Base-by-base conservation (phyloP, 2,888 invertebrate genomes). In the Diabrotica balteata region DNA sequence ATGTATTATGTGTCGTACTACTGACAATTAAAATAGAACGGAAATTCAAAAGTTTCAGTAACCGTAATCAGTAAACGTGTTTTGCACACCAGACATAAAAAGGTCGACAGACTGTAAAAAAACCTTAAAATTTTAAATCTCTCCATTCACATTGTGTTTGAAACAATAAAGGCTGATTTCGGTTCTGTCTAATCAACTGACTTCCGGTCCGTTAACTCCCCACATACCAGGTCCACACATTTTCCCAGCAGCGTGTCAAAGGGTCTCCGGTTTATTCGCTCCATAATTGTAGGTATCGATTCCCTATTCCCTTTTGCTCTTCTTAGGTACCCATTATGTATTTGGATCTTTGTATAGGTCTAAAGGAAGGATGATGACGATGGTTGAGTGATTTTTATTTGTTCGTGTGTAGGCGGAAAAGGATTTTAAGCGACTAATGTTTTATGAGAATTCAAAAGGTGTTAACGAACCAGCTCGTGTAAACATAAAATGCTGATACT, bases 271-370 rank as follows among this genome's bases (percentile, higher is more conserved):
- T 32, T 32, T 32, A 32, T 32, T 32, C 32, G 32, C 32, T 32
- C 3, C 52, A 52, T 52, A 52, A 52, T 52, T 52, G 52, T 52
- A 52, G 52, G 52, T 52, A 52, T 17, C 32, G 52, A 52, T 52
- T 52, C 52, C 52, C 17, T 32, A 17, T 7, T 52, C 52, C 52
- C 52, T 52, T 52, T 52, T 52, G 32, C 52, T 52, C 32, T 8
- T 8, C 52, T 32, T 52, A 10, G 52, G 32, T 52, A 52, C 11
- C 22, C 9, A 52, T 7, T 52, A 52, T 17, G 32, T 52, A 52
- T 52, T 52, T 52, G 52, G 22, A 52, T 52, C 52, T 52, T 52
- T 52, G 52, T 32, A 5, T 52, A 32, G 17, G 32, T 32, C 32
- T 8, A 52, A 51, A 11, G 51, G 51, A 52, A 52, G 52, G 32